Evolutionary conservation across 92 coral and sea anemone species (phyloP), one percentile per base, ranked within the genome.

Genomic region (Scolanthus callimorphus): DNA sequence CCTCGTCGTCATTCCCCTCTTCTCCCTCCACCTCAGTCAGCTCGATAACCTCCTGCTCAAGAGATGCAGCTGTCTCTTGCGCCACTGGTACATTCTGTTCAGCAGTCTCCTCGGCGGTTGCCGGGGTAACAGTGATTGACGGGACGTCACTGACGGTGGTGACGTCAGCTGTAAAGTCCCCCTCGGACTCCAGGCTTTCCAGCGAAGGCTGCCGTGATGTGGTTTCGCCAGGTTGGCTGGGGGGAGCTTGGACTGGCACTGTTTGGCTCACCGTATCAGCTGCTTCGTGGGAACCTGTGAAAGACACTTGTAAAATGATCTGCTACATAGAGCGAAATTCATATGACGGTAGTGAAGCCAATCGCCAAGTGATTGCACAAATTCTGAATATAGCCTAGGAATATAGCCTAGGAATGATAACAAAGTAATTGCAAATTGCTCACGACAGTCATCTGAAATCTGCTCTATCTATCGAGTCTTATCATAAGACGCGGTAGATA

Each of bases 51-150:
- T 84, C 87, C 17, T 73, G 59, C 43, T 83, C 97, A 11, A 71
- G 59, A 48, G 76, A 63, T 55, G 79, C 95, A 11, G 68, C 56
- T 52, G 77, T 73, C 41, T 75, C 82, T 17, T 77, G 78, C 9
- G 91, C 73, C 20, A 80, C 98, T 1, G 98, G 98, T n/a, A 92
- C 98, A 70, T 92, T 92, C 85, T 92, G 98, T 51, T 92, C 98
- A 17, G 89, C 69, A 27, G 85, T 60, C 37, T 92, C 98, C 11
- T 81, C 94, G 1, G 63, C 48, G 31, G 71, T 73, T 3, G 87
- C 84, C 22, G 89, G 78, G 30, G 96, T 78, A 27, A 84, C 82
- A 15, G 81, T 77, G 52, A 79, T 82, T n/a, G 87, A 29, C 28
- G 88, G 97, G 21, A 88, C 85, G 29, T 83, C 64, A 2, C 83